Evolutionary conservation across 2,888 invertebrate genomes (phyloP), one percentile per base, ranked within the genome.

Genomic region (Stenoptilia bipunctidactyla): DNA sequence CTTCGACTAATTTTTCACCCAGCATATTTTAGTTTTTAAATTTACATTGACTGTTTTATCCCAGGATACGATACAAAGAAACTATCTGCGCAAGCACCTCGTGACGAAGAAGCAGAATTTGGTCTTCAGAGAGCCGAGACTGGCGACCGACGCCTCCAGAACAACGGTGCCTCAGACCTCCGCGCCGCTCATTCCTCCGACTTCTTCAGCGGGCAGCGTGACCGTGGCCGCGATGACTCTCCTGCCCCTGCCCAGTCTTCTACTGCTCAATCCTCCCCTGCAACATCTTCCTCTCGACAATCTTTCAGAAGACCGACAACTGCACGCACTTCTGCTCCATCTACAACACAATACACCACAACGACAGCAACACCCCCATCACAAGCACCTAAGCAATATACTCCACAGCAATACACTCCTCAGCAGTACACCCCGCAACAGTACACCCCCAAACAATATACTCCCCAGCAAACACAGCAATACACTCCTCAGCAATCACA

Each of bases 151-250:
- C 74, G 83, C n/a, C 53, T 73, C 1, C 73, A 76, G 47, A 72
- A 67, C 38, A 59, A 52, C 33, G 55, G 49, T 37, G 61, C 62
- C 10, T 86, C 87, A 42, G 90, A 91, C 53, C 88, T 91, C 43
- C 88, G 89, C 51, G 88, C 88, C 34, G 90, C 91, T 15, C 90
- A 90, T 61, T 91, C 90, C 43, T 90, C 91, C 1, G 90, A 92
- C 67, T 92, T 91, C 77, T 92, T 90, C 70, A 89, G 90, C 42
- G 82, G 82, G 1, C 79, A 74, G 48, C 73, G 77, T 12, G 82
- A 83, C 37, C 73, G 76, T 25, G 83, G 80, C 35, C 77, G 73
- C 1, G 83, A 83, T 39, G 83, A 82, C n/a, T 36, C 66, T 2
- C 45, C 52, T 4, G 49, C 48, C 36, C 46, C 45, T 15, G 42